Percentiles rank a stretch among this genome's conserved stretches.
Evolutionary conservation across 2,888 invertebrate species (phyloP).

Genomic region (Oscheius sp.): DNA sequence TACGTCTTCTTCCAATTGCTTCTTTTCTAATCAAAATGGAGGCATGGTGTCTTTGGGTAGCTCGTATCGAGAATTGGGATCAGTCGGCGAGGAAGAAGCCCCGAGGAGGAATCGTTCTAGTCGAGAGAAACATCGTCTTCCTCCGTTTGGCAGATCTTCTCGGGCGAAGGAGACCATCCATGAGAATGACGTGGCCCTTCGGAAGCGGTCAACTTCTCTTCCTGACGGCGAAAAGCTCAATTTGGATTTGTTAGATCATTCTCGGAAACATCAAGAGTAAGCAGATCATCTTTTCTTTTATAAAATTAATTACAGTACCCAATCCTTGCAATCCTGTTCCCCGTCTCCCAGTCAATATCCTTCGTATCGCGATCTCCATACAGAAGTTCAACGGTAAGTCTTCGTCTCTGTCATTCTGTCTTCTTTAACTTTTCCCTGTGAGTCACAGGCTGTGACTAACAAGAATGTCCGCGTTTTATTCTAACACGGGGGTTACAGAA

Average conservation of each 20-base stretch:
- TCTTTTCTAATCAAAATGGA: conserved; percentile 42
- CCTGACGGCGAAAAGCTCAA: conserved; percentile 64
- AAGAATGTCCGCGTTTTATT: conserved; percentile 1
- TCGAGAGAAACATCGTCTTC: too few species aligned
- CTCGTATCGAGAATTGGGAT: conserved; percentile 46
- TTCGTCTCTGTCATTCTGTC: conserved; percentile 3
- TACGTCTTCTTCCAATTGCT: conserved; percentile 6
- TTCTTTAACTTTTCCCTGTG: neutral
- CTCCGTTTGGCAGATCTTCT: neutral
- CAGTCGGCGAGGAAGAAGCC: conserved; percentile 47
- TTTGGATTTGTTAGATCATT: conserved; percentile 37
- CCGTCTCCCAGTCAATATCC: conserved; percentile 59
- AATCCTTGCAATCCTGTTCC: conserved; percentile 45
- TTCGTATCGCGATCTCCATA: conserved; percentile 50
- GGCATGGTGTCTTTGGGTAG: conserved; percentile 50
- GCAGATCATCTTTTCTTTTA: neutral
- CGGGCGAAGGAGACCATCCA: neutral
- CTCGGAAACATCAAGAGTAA: neutral
- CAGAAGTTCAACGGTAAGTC: conserved; percentile 40
- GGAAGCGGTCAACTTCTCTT: conserved; percentile 57
- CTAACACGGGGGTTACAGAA: conserved; percentile 37
- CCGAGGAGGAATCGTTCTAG: too few species aligned
- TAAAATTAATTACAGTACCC: conserved; percentile 11
- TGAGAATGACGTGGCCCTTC: conserved; percentile 5
- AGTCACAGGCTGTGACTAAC: too few species aligned